These are phyloP conservation scores for Branchinecta lindahli DNA, from an alignment of 1,140 invertebrate species.

Conservation along the genomic window DNA sequence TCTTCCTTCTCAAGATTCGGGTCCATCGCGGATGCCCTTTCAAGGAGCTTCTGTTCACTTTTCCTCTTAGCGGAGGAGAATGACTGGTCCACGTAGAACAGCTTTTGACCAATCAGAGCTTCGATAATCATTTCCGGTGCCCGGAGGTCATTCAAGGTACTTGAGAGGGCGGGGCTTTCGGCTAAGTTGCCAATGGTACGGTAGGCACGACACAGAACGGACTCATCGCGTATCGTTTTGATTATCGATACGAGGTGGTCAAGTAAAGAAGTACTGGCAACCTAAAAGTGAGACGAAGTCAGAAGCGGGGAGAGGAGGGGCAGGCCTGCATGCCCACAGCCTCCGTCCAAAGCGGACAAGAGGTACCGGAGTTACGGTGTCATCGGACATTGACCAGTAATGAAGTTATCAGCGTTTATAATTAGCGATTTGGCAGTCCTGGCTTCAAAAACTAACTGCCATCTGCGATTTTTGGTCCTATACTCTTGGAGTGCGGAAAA, in stretches of 20 bases:
- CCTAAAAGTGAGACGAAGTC: neutral
- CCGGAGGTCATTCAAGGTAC: neutral
- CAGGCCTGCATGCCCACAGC: no score
- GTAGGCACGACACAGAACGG: neutral
- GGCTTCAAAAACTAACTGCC: no score
- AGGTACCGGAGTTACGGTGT: no score
- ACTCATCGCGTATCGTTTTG: neutral
- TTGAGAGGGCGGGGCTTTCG: neutral
- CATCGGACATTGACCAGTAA: no score
- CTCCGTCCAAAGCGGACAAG: no score
- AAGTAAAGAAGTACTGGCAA: neutral
- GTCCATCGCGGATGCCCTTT: neutral
- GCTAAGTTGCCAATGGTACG: constrained; percentile 2
- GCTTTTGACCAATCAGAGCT: neutral
- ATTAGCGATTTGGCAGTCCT: no score
- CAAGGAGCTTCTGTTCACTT: neutral
- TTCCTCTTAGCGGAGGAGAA: neutral
- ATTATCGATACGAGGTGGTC: neutral
- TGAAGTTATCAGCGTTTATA: no score
- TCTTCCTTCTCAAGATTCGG: neutral
- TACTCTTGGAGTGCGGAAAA: no score
- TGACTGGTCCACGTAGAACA: neutral
- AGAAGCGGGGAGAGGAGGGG: no score
- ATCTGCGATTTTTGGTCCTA: no score
- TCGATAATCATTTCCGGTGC: neutral